Percentiles rank a stretch among this genome's conserved stretches.
Conservation (phyloP, 2,113 vertebrate genomes). For the Orycteropus afer region DNA sequence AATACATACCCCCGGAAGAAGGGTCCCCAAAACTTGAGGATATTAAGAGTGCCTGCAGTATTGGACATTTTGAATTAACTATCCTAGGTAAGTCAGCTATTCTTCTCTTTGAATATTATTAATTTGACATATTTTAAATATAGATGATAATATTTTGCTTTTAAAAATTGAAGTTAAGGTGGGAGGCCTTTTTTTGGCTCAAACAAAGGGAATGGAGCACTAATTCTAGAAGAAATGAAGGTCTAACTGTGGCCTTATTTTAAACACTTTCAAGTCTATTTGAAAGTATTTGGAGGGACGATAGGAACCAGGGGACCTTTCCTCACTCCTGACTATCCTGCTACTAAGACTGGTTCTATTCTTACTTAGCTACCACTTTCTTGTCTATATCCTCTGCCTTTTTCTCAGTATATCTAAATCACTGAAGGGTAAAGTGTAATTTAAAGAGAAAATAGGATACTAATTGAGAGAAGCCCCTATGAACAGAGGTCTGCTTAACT, state of each 20-base stretch:
- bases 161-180: not conserved
- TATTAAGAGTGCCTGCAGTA: slow-evolving; percentile 78
- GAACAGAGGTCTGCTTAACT: not conserved
- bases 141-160: slow-evolving; percentile 13
- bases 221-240: slow-evolving; percentile 46
- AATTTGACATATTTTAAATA: slow-evolving; percentile 45
- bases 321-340: not conserved
- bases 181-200: not conserved
- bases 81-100: slow-evolving; percentile 88
- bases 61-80: slow-evolving; percentile 91
- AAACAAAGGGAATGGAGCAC: not conserved
- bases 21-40: slow-evolving; percentile 43
- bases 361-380: not conserved
- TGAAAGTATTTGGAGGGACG: not conserved
- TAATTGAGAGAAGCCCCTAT: not conserved
- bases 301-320: slow-evolving; percentile 21
- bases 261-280: not conserved
- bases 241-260: not conserved
- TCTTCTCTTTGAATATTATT: slow-evolving; percentile 34
- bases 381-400: not conserved
- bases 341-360: slow-evolving; percentile 20
- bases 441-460: not conserved
- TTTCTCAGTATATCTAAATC: not conserved
- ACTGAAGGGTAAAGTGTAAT: not conserved
- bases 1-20: slow-evolving; percentile 78